These are phyloP conservation scores for Zalophus californianus DNA, from an alignment of 2,797 vertebrate species.

Conservation along the genomic window DNA sequence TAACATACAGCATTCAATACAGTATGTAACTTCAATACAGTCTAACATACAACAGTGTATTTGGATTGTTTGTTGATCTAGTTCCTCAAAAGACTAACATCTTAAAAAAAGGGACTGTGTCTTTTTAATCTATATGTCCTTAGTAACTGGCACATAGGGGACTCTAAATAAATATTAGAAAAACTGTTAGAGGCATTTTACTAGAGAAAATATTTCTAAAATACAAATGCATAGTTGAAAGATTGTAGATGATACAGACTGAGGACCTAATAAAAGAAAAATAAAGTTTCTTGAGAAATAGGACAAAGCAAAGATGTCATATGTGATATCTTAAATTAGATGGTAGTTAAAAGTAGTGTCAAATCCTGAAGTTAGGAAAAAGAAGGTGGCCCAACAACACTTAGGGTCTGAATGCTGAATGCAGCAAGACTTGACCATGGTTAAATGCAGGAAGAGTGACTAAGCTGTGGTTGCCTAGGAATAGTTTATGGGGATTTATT, in stretches of 20 bases:
- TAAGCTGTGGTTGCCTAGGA: neutral
- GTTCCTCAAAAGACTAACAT: neutral
- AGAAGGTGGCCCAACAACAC: neutral
- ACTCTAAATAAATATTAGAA: neutral
- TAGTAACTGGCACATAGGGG: neutral
- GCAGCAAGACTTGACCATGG: neutral
- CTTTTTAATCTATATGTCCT: neutral
- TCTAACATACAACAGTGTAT: neutral
- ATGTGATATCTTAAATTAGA: neutral
- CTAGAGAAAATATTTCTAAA: slow-evolving; percentile 5
- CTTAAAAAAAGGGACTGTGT: neutral
- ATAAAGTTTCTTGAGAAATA: neutral
- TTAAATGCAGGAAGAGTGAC: neutral
- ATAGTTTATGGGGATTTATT: neutral
- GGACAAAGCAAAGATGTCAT: neutral
- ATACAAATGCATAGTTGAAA: neutral
- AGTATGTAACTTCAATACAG: neutral
- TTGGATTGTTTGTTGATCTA: neutral
- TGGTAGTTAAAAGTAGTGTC: neutral
- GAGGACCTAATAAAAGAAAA: neutral
- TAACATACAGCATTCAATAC: neutral
- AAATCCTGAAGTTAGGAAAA: neutral
- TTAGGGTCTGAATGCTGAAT: neutral
- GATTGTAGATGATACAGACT: neutral
- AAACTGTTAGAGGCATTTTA: neutral